These are phyloP conservation scores for Lasioglossum morio DNA, from an alignment of 2,888 invertebrate species.

Conservation along the genomic window DNA sequence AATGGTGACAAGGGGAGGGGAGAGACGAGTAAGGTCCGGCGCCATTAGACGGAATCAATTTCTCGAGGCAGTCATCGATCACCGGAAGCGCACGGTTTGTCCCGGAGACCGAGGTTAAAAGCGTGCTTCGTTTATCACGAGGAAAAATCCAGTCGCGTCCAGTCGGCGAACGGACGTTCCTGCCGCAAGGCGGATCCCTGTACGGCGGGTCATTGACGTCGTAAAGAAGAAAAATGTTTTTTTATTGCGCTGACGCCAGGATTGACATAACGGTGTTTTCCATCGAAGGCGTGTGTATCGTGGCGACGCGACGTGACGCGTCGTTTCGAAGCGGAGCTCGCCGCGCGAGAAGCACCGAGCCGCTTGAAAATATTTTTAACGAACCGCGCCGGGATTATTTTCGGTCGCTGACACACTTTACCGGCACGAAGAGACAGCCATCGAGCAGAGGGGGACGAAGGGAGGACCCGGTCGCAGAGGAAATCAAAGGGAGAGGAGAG, in stretches of 20 bases:
- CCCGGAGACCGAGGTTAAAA: slow-evolving; percentile 38
- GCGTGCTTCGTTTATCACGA: slow-evolving; percentile 38
- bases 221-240: slow-evolving; percentile 42
- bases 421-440: slow-evolving; percentile 4
- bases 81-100: slow-evolving; percentile 36
- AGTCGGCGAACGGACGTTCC: slow-evolving; percentile 27
- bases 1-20: not conserved
- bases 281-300: slow-evolving; percentile 32
- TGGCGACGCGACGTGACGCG: not conserved
- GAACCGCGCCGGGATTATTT: slow-evolving; percentile 60
- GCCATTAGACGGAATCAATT: slow-evolving; percentile 29
- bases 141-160: slow-evolving; percentile 1
- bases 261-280: slow-evolving; percentile 56
- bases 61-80: slow-evolving; percentile 33
- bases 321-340: not conserved
- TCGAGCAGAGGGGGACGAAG: not conserved
- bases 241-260: slow-evolving; percentile 29
- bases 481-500: slow-evolving; percentile 26
- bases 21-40: not conserved
- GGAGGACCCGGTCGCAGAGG: not conserved
- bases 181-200: slow-evolving; percentile 29
- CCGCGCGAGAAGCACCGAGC: not conserved
- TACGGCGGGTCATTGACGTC: slow-evolving; percentile 41
- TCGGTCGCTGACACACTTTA: slow-evolving; percentile 63
- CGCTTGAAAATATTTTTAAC: slow-evolving; percentile 65